Base-by-base conservation (phyloP, 2,888 invertebrate genomes). In the Eutolmus rufibarbis region DNA sequence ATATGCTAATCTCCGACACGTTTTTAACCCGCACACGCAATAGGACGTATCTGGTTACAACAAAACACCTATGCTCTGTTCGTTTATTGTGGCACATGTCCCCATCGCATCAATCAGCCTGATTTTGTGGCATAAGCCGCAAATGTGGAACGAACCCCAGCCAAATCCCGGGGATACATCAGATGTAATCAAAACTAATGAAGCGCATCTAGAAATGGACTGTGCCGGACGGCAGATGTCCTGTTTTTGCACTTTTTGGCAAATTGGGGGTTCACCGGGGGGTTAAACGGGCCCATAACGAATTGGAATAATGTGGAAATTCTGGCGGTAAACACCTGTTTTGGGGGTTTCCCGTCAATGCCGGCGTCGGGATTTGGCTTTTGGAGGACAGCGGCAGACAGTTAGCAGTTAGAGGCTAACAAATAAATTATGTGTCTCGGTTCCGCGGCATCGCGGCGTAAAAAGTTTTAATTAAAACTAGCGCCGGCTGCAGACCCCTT, bases 381-480 rank as follows among this genome's bases (percentile, higher is more conserved):
- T 43, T 3, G 23, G 78, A 43, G 23, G 43, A 16, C 79, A 46
- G 28, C 16, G 31, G 51, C 12, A 23, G 51, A 46, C 79, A 79
- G 28, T 46, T 51, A 51, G 51, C 79, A 79, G 28, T 46, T 51
- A 51, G 51, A 23, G 51, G 23, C 51, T 31, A 28, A 79, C 51
- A 79, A 51, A 79, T 79, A 79, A 79, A 79, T 79, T 51, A 79
- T 79, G 8, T 28, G 28, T 28, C 14, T 31, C 79, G 51, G 19
- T 28, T 19, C 12, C 51, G 23, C 28, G 28, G 28, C 51, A 79
- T 14, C 31, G 8, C 16, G 16, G 37, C 23, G 28, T 66, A 84
- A 84, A 82, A 84, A 84, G 37, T 84, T 84, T 84, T 84, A 84
- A 84, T 84, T 84, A 84, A 84, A 66, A 84, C 40, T 66, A 66